Conservation (phyloP, 2,113 vertebrate species). For the Clinocottus analis region DNA sequence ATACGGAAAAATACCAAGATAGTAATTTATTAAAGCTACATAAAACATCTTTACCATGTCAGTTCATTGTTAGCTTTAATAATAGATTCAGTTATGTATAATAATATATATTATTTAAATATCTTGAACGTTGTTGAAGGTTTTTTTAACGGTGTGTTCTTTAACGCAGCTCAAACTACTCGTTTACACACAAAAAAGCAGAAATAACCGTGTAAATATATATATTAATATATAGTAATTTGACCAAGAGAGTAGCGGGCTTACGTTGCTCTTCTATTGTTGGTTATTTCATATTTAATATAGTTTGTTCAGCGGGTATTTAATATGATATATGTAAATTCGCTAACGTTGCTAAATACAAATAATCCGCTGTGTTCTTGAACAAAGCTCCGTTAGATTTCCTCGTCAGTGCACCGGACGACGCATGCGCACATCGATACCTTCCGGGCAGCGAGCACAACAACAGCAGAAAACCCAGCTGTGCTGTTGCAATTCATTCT, state of each 20-base stretch:
- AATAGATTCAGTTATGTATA: no score
- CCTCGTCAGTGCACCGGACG: neutral
- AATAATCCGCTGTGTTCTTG: neutral
- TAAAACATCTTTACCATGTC: no score
- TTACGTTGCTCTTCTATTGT: neutral
- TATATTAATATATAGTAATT: neutral
- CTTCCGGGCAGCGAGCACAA: neutral
- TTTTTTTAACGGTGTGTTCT: neutral
- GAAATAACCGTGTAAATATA: neutral
- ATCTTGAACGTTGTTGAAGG: neutral
- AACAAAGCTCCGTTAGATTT: neutral
- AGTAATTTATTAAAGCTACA: no score
- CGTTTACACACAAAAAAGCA: neutral
- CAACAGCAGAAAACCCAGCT: neutral
- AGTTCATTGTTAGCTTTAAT: no score
- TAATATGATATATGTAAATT: neutral
- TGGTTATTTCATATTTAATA: neutral
- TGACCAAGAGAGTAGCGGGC: no score
- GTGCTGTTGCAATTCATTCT: neutral
- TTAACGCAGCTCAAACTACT: neutral
- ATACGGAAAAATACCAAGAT: no score
- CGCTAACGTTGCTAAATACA: neutral
- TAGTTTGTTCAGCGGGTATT: neutral
- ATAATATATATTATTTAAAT: neutral
- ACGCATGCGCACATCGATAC: neutral